These are phyloP conservation scores for Nomada ferruginata DNA, from an alignment of 2,888 invertebrate species.

Conservation along the genomic window DNA sequence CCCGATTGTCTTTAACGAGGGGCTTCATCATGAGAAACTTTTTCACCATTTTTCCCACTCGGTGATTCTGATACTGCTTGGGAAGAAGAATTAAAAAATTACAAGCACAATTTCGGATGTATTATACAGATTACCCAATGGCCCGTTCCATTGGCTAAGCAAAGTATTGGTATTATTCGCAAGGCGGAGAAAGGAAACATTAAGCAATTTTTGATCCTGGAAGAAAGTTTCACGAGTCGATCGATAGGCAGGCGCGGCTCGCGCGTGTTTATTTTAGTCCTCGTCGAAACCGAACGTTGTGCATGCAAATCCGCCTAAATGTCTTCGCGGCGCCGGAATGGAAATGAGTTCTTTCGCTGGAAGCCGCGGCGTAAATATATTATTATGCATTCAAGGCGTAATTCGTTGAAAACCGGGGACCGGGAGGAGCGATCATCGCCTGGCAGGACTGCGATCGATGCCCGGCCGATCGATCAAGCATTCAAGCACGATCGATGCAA, in stretches of 20 bases:
- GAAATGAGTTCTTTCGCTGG: conserved; percentile 71
- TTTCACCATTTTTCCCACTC: no score
- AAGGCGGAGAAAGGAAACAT: background rate
- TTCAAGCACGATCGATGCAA: conserved; percentile 71
- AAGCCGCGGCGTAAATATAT: conserved; percentile 65
- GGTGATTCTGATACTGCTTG: no score
- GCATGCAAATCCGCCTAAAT: conserved; percentile 81
- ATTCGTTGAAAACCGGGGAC: conserved; percentile 71
- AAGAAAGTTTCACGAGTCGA: conserved; percentile 40
- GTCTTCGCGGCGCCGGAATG: conserved; percentile 74
- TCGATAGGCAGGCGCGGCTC: conserved; percentile 13
- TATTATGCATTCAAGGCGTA: conserved; percentile 77
- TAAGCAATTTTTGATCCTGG: conserved; percentile 3
- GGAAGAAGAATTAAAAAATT: no score
- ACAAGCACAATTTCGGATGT: no score
- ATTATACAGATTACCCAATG: no score
- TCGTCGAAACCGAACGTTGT: conserved; percentile 69
- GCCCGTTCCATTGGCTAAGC: no score
- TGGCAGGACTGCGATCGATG: conserved; percentile 65
- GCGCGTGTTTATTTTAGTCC: conserved; percentile 71
- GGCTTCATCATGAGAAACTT: conserved; percentile 18
- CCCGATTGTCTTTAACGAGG: background rate
- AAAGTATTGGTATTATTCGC: background rate
- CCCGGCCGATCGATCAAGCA: conserved; percentile 74
- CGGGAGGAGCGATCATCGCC: conserved; percentile 68